A percentile compares a stretch with the other conserved stretches of the same genome.
Evolutionary conservation across 1,140 invertebrate species (phyloP).

Genomic region (Vanessa atalanta): DNA sequence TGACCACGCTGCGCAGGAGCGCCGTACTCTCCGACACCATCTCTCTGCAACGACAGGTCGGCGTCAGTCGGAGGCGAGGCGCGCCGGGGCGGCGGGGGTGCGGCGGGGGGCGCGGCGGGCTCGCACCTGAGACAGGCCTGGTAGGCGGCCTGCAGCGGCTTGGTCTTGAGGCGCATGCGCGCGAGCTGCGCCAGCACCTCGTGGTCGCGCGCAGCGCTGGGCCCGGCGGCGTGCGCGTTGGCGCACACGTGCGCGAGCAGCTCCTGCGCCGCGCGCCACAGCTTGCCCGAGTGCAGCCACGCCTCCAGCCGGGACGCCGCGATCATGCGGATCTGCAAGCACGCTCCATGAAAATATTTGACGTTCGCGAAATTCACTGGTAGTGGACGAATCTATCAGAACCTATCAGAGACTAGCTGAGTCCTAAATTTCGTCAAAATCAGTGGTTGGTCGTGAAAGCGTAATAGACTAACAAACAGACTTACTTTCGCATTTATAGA

Average conservation of each 20-base stretch:
- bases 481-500: too few species aligned
- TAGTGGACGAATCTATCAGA: too few species aligned
- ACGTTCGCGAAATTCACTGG: too few species aligned
- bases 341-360: neutral
- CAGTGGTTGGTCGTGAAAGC: too few species aligned
- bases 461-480: too few species aligned
- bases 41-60: conserved; percentile 72
- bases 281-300: conserved; percentile 97
- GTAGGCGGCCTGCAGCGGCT: conserved; percentile 94
- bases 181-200: conserved; percentile 95
- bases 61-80: conserved; percentile 61
- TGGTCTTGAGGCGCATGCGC: conserved; percentile 96
- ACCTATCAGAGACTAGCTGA: too few species aligned
- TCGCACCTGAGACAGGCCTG: conserved; percentile 84
- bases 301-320: conserved; percentile 92
- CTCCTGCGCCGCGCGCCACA: conserved; percentile 95
- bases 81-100: conserved; percentile 18
- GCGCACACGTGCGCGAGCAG: conserved; percentile 95
- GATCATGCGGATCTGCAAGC: conserved; percentile 85
- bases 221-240: conserved; percentile 87
- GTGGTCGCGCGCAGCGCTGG: conserved; percentile 89
- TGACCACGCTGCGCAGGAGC: conserved; percentile 92
- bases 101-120: too few species aligned
- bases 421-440: too few species aligned
- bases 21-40: conserved; percentile 88